A percentile compares a stretch with the other conserved stretches of the same genome.
These are phyloP conservation scores for Mus caroli DNA, from an alignment of 2,797 vertebrate genomes.

Conservation along the genomic window DNA sequence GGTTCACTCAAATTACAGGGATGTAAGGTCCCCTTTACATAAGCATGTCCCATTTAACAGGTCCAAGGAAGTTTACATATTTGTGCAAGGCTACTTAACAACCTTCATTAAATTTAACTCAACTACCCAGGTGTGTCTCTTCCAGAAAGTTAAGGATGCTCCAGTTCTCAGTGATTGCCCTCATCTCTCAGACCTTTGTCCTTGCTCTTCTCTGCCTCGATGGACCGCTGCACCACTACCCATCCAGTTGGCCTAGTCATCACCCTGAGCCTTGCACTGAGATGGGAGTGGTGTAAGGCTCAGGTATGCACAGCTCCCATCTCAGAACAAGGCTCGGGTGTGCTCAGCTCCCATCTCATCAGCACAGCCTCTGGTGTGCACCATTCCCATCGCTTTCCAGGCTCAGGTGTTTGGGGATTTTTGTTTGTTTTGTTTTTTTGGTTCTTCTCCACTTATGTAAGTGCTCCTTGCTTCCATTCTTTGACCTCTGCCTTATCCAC, in stretches of 20 bases:
- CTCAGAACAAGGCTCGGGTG: slow-evolving; percentile 28
- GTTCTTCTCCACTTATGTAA: neutral
- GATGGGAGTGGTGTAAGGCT: slow-evolving; percentile 29
- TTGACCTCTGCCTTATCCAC: slow-evolving; percentile 17
- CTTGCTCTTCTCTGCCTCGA: neutral
- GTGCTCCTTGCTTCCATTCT: slow-evolving; percentile 11
- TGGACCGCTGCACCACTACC: neutral
- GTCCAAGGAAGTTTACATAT: neutral
- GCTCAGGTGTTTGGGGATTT: neutral
- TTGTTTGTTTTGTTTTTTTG: neutral
- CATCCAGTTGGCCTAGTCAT: neutral
- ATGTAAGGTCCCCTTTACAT: neutral
- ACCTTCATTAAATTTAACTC: neutral
- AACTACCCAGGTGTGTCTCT: neutral
- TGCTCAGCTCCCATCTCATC: slow-evolving; percentile 21
- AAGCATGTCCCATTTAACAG: neutral
- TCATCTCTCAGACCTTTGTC: neutral
- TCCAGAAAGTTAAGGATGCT: neutral
- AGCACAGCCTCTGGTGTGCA: neutral
- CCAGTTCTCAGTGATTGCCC: neutral
- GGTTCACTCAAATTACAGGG: neutral
- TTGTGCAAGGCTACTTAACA: neutral
- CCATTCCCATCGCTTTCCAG: neutral
- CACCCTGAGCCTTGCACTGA: slow-evolving; percentile 28
- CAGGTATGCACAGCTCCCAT: slow-evolving; percentile 35